Base-by-base conservation (phyloP, 1,140 invertebrate genomes). In the Lordiphosa stackelbergi region DNA sequence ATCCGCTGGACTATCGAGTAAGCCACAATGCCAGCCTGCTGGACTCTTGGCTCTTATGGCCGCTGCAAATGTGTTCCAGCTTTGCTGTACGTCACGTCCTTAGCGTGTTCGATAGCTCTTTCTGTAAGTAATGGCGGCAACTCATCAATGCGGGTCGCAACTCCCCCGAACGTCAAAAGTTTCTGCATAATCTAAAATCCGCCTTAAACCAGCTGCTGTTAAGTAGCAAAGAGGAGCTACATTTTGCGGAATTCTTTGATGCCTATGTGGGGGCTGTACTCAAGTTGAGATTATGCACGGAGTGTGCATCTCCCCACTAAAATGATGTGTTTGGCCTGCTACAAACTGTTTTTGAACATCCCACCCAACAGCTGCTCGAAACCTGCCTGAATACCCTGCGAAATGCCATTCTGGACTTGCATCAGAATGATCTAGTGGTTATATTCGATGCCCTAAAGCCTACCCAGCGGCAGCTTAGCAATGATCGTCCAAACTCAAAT, bases 11-110 rank as follows among this genome's bases (percentile, higher is more conserved):
- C n/a, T 83, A 78, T 10, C 57, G 83, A 0, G 42, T 81, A 34
- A 54, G 66, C 0, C 56, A 78, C 6, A 69, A 72, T 60, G 64
- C 74, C 0, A 10, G 42, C 5, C 24, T 87, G 9, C 16, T 86
- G 45, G 72, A 87, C 41, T 61, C 45, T 0, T 87, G 85, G 85
- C 58, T 87, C 0, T 13, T 85, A 4, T 87, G 85, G 85, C 85
- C 85, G 0, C 43, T 87, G 1, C 77, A 84, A 2, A 65, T 65
- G 0, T 54, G 61, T n/a, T 62, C 62, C n/a, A 69, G 69, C 5
- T 86, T 86, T 56, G 79, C 84, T 0, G 75, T 69, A 0, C 55
- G 68, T 2, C 63, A 69, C 3, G 35, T 60, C 0, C 62, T 47
- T 46, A 69, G 62, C 42, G 51, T 41, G 12, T 86, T 86, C 5